Evolutionary conservation across 2,888 invertebrate species (phyloP).

Genomic region (Calephelis perditalis): DNA sequence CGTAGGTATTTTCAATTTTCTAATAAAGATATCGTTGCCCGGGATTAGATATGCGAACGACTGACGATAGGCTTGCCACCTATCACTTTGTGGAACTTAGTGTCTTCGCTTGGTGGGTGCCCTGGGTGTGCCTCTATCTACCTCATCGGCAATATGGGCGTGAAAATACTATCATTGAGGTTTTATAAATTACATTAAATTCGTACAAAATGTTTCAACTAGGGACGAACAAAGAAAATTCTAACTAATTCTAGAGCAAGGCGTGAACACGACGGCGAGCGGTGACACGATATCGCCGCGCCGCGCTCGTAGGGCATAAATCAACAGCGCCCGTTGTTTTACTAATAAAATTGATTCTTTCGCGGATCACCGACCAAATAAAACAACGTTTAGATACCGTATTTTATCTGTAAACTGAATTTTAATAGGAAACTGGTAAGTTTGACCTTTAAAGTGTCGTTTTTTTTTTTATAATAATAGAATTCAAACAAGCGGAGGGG

Average conservation of each 20-base stretch:
- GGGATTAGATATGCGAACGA: too few relatives aligned
- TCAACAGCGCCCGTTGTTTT: constrained; percentile 67
- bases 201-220: constrained; percentile 4
- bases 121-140: too few relatives aligned
- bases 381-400: constrained; percentile 29
- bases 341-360: constrained; percentile 74
- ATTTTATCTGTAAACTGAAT: constrained; percentile 20
- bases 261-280: constrained; percentile 54
- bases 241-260: constrained; percentile 65
- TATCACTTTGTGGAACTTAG: too few relatives aligned
- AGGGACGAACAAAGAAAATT: constrained; percentile 50
- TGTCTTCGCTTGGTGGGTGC: too few relatives aligned
- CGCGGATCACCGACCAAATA: constrained; percentile 48
- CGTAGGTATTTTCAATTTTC: too few relatives aligned
- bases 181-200: not conserved
- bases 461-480: not conserved
- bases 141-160: too few relatives aligned
- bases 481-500: too few relatives aligned
- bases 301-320: constrained; percentile 68
- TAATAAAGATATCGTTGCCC: too few relatives aligned
- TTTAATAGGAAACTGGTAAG: constrained; percentile 19
- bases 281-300: constrained; percentile 65
- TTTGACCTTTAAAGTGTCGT: constrained; percentile 23
- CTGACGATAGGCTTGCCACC: too few relatives aligned
- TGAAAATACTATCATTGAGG: too few relatives aligned